Percentiles rank a stretch among this genome's conserved stretches.
phyloP scores from a whole-genome alignment of 2,113 vertebrate species.

The Alethe diademata region DNA sequence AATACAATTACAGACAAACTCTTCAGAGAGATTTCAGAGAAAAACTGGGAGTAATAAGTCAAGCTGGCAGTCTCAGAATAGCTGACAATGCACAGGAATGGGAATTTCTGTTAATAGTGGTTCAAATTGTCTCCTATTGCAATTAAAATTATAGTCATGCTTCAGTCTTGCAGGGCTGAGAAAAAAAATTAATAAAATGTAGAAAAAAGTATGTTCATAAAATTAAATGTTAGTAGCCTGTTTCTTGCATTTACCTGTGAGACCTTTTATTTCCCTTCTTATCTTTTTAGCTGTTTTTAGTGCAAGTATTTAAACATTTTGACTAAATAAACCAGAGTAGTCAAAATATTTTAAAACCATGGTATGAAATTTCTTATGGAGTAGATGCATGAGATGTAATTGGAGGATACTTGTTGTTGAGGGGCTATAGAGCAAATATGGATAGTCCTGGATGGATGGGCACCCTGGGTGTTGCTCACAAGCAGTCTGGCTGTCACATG shows the following conservation, averaged over 20 bases:
- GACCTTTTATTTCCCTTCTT: not conserved
- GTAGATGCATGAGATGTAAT: not conserved
- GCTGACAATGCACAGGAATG: constrained; percentile 26
- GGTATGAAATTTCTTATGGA: not conserved
- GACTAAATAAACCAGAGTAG: not conserved
- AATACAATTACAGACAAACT: constrained; percentile 49
- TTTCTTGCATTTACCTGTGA: not conserved
- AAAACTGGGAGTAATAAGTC: constrained; percentile 59
- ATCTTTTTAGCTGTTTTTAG: not conserved
- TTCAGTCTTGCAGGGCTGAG: constrained; percentile 24
- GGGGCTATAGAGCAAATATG: not conserved
- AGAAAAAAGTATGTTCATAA: not conserved
- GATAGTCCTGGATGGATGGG: not conserved
- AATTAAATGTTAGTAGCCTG: constrained; percentile 47
- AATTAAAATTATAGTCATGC: constrained; percentile 45
- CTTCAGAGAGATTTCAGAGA: constrained; percentile 60
- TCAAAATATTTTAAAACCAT: not conserved
- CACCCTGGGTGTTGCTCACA: not conserved
- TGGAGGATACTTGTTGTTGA: not conserved
- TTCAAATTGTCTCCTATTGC: constrained; percentile 38
- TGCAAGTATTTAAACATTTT: not conserved
- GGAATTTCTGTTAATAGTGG: constrained; percentile 28
- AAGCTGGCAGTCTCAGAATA: not conserved
- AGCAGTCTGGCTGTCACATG: not conserved
- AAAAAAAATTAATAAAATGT: constrained; percentile 15